A percentile compares a stretch with the other conserved stretches of the same genome.
phyloP scores from a whole-genome alignment of 1,140 invertebrate species.

The Drosophila paulistorum region DNA sequence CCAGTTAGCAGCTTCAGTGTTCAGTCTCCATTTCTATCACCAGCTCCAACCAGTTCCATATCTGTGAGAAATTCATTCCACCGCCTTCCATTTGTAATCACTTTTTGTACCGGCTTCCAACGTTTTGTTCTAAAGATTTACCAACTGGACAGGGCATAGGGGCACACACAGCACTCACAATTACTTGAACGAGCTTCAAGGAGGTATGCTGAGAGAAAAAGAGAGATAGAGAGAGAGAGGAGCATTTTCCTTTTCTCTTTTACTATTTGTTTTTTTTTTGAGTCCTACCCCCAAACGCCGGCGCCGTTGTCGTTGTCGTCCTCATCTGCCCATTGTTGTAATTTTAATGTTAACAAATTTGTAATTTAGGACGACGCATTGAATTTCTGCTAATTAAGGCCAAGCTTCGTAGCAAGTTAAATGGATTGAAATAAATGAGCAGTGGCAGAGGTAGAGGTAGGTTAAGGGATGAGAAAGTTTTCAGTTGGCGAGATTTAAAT shows the following conservation, averaged over 20 bases:
- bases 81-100: slow-evolving; percentile 69
- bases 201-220: neutral
- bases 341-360: slow-evolving; percentile 63
- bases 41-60: slow-evolving; percentile 13
- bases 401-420: slow-evolving; percentile 34
- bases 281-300: slow-evolving; percentile 8
- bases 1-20: neutral
- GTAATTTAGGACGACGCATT: slow-evolving; percentile 52
- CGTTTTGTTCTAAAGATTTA: slow-evolving; percentile 60
- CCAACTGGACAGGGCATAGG: slow-evolving; percentile 44
- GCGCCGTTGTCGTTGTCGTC: slow-evolving; percentile 5
- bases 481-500: slow-evolving; percentile 5
- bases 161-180: slow-evolving; percentile 35
- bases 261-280: slow-evolving; percentile 8
- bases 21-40: neutral
- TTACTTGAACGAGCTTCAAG: slow-evolving; percentile 23
- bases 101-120: slow-evolving; percentile 50
- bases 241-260: neutral
- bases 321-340: slow-evolving; percentile 29
- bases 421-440: slow-evolving; percentile 37
- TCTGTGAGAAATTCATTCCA: slow-evolving; percentile 31
- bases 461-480: neutral
- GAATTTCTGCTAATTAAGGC: slow-evolving; percentile 62
- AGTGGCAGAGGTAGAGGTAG: neutral
- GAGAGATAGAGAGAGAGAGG: neutral